Conservation (phyloP, 2,888 invertebrate genomes). For the Metallyticus violacea region DNA sequence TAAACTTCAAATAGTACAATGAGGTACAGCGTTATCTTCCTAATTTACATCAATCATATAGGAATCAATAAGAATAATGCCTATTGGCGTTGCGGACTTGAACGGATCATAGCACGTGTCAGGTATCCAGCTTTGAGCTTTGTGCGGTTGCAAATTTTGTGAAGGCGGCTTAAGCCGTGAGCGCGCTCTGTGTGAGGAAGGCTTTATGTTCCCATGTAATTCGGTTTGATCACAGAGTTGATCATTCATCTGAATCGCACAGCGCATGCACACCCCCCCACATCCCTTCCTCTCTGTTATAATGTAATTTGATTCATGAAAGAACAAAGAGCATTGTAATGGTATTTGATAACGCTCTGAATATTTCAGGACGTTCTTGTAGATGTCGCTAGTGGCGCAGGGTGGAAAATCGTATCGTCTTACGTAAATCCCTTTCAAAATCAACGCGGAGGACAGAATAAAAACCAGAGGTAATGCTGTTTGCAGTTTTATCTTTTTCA, state of each 20-base stretch:
- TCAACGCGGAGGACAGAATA: neutral
- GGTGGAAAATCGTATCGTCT: neutral
- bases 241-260: slow-evolving; percentile 24
- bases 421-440: neutral
- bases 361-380: neutral
- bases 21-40: too few species aligned
- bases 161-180: neutral
- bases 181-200: neutral
- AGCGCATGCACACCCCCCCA: neutral
- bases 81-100: too few species aligned
- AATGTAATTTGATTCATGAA: slow-evolving; percentile 24
- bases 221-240: slow-evolving; percentile 25
- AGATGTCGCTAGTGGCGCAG: neutral
- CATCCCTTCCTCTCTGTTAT: neutral
- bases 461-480: neutral
- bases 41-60: too few species aligned
- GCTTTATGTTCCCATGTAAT: neutral
- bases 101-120: too few species aligned
- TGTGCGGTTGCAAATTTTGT: neutral
- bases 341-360: slow-evolving; percentile 18
- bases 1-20: too few species aligned
- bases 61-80: too few species aligned
- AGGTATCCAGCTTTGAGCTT: too few species aligned
- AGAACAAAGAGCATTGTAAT: slow-evolving; percentile 25
- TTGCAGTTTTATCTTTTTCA: neutral